Conservation (phyloP, 35 echinoderm and acorn worm genomes). For the Acanthaster planci region DNA sequence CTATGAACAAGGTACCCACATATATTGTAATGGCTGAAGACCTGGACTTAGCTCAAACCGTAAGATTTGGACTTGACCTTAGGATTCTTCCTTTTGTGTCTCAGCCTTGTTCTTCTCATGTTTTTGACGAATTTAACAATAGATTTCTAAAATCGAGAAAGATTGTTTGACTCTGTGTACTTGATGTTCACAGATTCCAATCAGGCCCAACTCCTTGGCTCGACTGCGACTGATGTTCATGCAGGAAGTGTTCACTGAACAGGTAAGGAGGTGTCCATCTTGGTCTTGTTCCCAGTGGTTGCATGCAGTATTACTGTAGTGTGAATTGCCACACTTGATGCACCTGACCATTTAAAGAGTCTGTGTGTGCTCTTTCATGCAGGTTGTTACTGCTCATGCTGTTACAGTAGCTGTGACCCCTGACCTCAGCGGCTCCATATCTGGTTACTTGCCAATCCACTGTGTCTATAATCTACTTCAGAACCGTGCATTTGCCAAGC, state of each 20-base stretch:
- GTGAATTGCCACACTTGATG: not conserved
- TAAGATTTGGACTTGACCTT: no score
- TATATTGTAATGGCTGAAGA: no score
- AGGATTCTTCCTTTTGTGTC: no score
- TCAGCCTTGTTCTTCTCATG: no score
- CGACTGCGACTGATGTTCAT: conserved; percentile 95
- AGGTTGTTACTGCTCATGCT: conserved; percentile 98
- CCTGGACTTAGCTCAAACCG: no score
- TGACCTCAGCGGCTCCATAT: conserved; percentile 66
- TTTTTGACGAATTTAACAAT: no score
- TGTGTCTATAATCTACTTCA: conserved; percentile 95
- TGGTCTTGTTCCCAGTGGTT: not conserved
- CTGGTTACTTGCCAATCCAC: conserved; percentile 92
- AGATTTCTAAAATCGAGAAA: no score
- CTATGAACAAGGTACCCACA: no score
- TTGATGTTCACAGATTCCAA: conserved; percentile 67
- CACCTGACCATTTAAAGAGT: not conserved
- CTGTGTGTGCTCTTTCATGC: not conserved
- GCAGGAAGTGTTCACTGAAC: conserved; percentile 98
- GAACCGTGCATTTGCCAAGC: conserved; percentile 87
- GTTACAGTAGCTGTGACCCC: conserved; percentile 93
- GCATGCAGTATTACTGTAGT: not conserved
- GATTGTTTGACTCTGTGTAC: not conserved
- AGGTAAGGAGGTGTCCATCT: conserved; percentile 52
- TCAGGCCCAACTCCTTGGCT: conserved; percentile 88